Evolutionary conservation across 2,888 invertebrate species (phyloP).

Genomic region (Carterocephalus palaemon): DNA sequence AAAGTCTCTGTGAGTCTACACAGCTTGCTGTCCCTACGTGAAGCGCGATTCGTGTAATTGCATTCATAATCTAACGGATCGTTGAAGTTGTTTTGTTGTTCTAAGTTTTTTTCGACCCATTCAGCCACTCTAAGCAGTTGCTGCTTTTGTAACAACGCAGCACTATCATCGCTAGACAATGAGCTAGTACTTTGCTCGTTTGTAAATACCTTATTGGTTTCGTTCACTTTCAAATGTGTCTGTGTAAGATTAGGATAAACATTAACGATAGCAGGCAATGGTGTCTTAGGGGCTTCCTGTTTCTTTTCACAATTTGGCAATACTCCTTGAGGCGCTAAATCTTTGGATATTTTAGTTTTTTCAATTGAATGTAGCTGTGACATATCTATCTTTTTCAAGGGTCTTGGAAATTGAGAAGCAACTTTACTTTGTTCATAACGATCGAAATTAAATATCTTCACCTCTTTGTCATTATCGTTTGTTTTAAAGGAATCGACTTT

Average conservation of each 20-base stretch:
- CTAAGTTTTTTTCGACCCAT: slow-evolving; percentile 85
- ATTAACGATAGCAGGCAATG: slow-evolving; percentile 63
- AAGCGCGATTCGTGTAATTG: slow-evolving; percentile 49
- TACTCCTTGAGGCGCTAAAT: slow-evolving; percentile 56
- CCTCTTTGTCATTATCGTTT: slow-evolving; percentile 57
- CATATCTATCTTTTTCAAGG: slow-evolving; percentile 69
- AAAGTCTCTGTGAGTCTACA: slow-evolving; percentile 64
- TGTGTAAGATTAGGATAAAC: slow-evolving; percentile 73
- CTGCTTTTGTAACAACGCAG: slow-evolving; percentile 79
- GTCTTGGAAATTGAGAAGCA: slow-evolving; percentile 52
- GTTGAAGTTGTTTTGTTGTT: slow-evolving; percentile 68
- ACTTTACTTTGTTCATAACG: slow-evolving; percentile 72
- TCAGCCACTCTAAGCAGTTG: slow-evolving; percentile 85
- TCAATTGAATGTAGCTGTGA: slow-evolving; percentile 68
- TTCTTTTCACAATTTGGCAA: slow-evolving; percentile 50
- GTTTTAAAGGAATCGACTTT: slow-evolving; percentile 44
- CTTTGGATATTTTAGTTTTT: slow-evolving; percentile 72
- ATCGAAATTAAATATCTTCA: slow-evolving; percentile 76
- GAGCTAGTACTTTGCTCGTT: slow-evolving; percentile 76
- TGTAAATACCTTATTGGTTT: slow-evolving; percentile 64
- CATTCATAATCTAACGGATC: slow-evolving; percentile 68
- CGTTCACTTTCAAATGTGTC: slow-evolving; percentile 71
- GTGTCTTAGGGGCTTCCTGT: slow-evolving; percentile 46
- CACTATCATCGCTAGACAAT: slow-evolving; percentile 73
- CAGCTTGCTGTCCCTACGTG: slow-evolving; percentile 59